These are phyloP conservation scores for Ptiloglossa arizonensis DNA, from an alignment of 1,140 invertebrate genomes.

Conservation along the genomic window DNA sequence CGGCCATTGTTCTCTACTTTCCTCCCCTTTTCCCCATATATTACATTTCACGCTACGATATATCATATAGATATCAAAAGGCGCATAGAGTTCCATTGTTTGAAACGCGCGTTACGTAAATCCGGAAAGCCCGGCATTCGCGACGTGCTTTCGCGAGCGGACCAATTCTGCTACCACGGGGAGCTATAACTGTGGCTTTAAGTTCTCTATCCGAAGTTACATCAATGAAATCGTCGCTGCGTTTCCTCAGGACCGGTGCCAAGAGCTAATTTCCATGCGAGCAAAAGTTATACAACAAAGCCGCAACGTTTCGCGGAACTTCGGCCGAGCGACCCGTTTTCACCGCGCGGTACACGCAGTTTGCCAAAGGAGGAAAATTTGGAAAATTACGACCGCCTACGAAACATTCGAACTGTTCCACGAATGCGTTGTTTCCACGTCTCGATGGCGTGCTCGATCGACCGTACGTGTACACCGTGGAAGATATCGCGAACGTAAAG, in stretches of 20 bases:
- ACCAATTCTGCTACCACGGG: conserved; percentile 1
- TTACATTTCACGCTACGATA: background rate
- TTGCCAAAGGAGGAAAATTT: background rate
- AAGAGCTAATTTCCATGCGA: conserved; percentile 67
- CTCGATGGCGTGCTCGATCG: no score
- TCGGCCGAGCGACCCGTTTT: conserved; percentile 29
- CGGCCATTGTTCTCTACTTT: background rate
- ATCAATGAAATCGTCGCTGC: conserved; percentile 52
- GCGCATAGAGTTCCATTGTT: conserved; percentile 8
- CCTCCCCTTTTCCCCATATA: no score
- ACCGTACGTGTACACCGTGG: no score
- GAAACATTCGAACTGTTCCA: background rate
- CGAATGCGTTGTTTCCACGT: background rate
- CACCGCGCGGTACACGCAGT: background rate
- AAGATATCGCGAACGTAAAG: no score
- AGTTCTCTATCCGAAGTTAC: conserved; percentile 49
- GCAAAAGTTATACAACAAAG: conserved; percentile 51
- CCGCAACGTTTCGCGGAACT: conserved; percentile 32
- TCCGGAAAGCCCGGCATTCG: background rate
- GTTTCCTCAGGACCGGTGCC: conserved; percentile 63
- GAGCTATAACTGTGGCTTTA: conserved; percentile 22
- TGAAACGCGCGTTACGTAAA: background rate
- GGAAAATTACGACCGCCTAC: background rate
- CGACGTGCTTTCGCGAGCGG: background rate
- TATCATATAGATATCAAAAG: background rate